phyloP scores from a whole-genome alignment of 2,113 vertebrate genomes.

The Mesitornis unicolor region DNA sequence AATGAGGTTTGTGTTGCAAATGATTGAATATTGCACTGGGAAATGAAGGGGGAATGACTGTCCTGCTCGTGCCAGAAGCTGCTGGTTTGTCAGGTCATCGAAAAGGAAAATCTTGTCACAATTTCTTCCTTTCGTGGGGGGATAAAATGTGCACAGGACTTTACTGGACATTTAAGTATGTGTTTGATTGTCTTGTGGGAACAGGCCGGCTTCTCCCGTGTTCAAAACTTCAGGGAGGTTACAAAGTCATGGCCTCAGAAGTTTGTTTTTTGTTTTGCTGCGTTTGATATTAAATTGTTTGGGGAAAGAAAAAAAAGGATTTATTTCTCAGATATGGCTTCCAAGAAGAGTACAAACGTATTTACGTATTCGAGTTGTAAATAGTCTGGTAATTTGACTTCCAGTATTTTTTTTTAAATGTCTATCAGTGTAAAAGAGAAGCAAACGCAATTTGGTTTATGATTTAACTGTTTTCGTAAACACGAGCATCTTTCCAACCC shows the following conservation, averaged over 20 bases:
- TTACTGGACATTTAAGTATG: background rate
- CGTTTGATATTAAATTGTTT: background rate
- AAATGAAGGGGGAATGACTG: background rate
- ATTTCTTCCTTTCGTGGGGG: background rate
- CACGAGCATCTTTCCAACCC: background rate
- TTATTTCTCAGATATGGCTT: background rate
- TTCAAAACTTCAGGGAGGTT: constrained; percentile 50
- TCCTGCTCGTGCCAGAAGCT: constrained; percentile 8
- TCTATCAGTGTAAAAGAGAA: background rate
- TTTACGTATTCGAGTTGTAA: background rate
- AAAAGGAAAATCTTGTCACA: background rate
- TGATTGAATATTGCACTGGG: constrained; percentile 21
- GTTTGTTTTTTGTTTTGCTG: constrained; percentile 26
- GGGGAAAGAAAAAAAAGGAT: background rate
- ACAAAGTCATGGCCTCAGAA: constrained; percentile 31
- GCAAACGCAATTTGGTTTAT: background rate
- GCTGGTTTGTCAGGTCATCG: constrained; percentile 4
- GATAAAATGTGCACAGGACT: background rate
- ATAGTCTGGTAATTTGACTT: background rate
- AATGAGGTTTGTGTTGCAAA: constrained; percentile 31
- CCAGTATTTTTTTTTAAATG: background rate
- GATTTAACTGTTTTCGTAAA: background rate
- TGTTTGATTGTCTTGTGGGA: constrained; percentile 2
- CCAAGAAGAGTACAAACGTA: background rate
- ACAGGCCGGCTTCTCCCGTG: constrained; percentile 19